phyloP scores from a whole-genome alignment of 1,140 invertebrate genomes.

The Linepithema humile region DNA sequence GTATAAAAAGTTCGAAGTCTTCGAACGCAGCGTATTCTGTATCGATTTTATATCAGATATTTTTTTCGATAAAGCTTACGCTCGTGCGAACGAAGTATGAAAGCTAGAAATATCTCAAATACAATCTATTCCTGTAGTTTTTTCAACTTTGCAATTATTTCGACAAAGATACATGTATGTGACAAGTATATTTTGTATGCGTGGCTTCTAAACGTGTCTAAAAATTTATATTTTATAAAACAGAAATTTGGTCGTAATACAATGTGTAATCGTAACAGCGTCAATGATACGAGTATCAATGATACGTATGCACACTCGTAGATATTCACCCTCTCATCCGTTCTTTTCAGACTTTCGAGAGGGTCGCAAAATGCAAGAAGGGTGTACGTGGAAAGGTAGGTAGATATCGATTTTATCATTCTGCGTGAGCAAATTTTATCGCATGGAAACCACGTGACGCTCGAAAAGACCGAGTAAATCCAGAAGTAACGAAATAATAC shows the following conservation, averaged over 20 bases:
- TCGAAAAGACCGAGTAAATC: not conserved
- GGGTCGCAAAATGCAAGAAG: conserved; percentile 58
- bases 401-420: conserved; percentile 71
- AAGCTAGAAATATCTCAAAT: not conserved
- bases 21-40: not conserved
- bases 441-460: not conserved
- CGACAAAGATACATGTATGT: not conserved
- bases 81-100: not conserved
- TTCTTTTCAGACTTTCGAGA: conserved; percentile 57
- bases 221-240: not conserved
- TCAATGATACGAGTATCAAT: conserved; percentile 30
- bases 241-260: conserved; percentile 6
- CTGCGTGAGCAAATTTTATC: conserved; percentile 40
- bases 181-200: too few species aligned
- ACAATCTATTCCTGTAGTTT: not conserved
- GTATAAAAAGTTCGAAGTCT: not conserved
- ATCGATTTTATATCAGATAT: not conserved
- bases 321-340: conserved; percentile 59
- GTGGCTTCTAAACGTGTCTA: too few species aligned
- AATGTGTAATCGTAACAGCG: not conserved
- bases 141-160: not conserved
- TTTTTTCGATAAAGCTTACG: not conserved
- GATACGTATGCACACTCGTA: conserved; percentile 42
- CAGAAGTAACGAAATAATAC: not conserved
- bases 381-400: not conserved